Evolutionary conservation across 2,888 invertebrate genomes (phyloP).

Genomic region (Liodrosophila aerea): DNA sequence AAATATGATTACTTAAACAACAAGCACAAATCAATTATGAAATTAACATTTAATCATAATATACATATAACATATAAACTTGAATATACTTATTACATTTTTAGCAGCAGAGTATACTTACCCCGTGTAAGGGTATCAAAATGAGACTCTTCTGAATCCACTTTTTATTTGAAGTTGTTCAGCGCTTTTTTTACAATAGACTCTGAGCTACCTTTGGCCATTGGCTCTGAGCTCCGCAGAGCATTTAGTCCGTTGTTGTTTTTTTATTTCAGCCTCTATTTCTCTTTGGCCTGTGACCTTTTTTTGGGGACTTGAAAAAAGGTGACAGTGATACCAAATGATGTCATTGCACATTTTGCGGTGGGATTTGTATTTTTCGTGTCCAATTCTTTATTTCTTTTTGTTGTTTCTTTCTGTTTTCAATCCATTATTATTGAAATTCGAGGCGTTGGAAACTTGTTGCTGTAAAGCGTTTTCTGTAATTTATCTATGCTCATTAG

Average conservation of each 20-base stretch:
- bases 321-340: conserved; percentile 76
- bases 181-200: conserved; percentile 8
- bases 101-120: too few relatives aligned
- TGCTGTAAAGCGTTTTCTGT: conserved; percentile 50
- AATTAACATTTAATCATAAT: too few relatives aligned
- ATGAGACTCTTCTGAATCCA: conserved; percentile 30
- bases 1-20: too few relatives aligned
- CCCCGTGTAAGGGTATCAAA: neutral
- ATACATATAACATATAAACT: too few relatives aligned
- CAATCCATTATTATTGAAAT: conserved; percentile 32
- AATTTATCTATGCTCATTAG: conserved; percentile 59
- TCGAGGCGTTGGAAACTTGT: conserved; percentile 57
- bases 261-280: conserved; percentile 1
- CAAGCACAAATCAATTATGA: too few relatives aligned
- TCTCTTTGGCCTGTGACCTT: conserved; percentile 44
- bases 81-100: too few relatives aligned
- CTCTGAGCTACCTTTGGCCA: conserved; percentile 45
- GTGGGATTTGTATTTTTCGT: conserved; percentile 45
- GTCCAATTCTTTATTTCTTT: conserved; percentile 32
- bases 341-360: conserved; percentile 65
- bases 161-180: conserved; percentile 32
- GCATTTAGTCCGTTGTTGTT: conserved; percentile 52
- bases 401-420: conserved; percentile 8
- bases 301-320: conserved; percentile 34
- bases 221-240: conserved; percentile 44